Evolutionary conservation across 2,888 invertebrate genomes (phyloP), one percentile per base, ranked within the genome.

Genomic region (Morinoia aosen): DNA sequence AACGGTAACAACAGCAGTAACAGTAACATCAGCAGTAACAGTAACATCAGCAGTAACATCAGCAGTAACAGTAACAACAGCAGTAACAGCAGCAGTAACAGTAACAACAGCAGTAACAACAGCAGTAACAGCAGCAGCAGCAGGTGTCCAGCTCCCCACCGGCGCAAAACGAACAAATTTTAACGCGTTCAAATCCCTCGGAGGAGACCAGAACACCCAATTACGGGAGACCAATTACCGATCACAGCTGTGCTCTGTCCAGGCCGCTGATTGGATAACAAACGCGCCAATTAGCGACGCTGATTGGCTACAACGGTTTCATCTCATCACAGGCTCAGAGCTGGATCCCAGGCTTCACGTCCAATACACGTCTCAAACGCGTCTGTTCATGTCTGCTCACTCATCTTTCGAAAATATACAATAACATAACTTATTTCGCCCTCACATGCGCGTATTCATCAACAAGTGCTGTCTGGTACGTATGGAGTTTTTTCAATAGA

Each of bases 221-320:
- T 93, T 93, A 93, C 12, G 93, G 93, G 25, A 56, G 93, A 48
- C 57, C 93, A 93, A 93, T 93, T 93, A 93, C 93, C 93, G 93
- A 57, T 93, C 93, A 57, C 93, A 93, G 93, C 93, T 93, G 93
- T 56, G 93, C 93, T 93, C 93, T 57, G 57, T 56, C 93, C 56
- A 48, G 57, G 58, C 93, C 57, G 93, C 93, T 93, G 93, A 93
- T 93, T 93, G 93, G 93, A 93, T 93, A 93, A 93, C 93, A 93
- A 93, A 93, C 93, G 93, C 58, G 48, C 93, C 93, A 93, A 93
- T 93, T 93, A 93, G 57, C 93, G 93, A 57, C 57, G 93, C 48
- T 93, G 93, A 93, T 93, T 93, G 93, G 93, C 93, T 93, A 33
- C 90, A 40, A 90, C 48, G 90, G 90, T 48, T 90, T 90, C 90